phyloP scores from a whole-genome alignment of 1,140 invertebrate genomes.

The Caerostris darwini region DNA sequence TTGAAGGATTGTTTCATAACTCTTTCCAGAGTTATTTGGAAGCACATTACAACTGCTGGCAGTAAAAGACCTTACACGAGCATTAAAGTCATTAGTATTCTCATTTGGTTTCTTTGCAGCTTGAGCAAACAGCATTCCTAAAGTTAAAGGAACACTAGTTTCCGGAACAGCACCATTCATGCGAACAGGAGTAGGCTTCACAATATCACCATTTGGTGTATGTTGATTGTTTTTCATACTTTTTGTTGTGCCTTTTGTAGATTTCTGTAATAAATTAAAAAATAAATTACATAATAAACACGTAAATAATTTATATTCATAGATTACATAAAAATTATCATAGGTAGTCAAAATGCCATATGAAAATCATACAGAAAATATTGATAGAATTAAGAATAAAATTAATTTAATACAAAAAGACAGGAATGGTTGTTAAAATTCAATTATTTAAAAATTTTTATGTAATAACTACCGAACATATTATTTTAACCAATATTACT shows the following conservation, averaged over 20 bases:
- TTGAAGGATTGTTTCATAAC: constrained; percentile 85
- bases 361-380: too few relatives aligned
- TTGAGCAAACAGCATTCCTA: constrained; percentile 73
- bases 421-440: too few relatives aligned
- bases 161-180: constrained; percentile 51
- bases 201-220: constrained; percentile 68
- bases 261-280: constrained; percentile 43
- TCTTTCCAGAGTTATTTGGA: constrained; percentile 81
- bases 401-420: too few relatives aligned
- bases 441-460: too few relatives aligned
- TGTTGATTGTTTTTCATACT: constrained; percentile 17
- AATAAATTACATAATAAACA: too few relatives aligned
- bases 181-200: constrained; percentile 70
- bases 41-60: constrained; percentile 82
- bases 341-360: too few relatives aligned
- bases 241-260: constrained; percentile 45
- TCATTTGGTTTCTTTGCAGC: constrained; percentile 51
- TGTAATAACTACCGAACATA: too few relatives aligned
- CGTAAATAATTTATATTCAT: too few relatives aligned
- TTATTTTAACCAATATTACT: too few relatives aligned
- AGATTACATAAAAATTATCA: too few relatives aligned
- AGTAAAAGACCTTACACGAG: constrained; percentile 71
- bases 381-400: too few relatives aligned
- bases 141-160: constrained; percentile 26
- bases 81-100: constrained; percentile 53